Conservation (phyloP, 2,113 vertebrate species). For the Lepus europaeus region DNA sequence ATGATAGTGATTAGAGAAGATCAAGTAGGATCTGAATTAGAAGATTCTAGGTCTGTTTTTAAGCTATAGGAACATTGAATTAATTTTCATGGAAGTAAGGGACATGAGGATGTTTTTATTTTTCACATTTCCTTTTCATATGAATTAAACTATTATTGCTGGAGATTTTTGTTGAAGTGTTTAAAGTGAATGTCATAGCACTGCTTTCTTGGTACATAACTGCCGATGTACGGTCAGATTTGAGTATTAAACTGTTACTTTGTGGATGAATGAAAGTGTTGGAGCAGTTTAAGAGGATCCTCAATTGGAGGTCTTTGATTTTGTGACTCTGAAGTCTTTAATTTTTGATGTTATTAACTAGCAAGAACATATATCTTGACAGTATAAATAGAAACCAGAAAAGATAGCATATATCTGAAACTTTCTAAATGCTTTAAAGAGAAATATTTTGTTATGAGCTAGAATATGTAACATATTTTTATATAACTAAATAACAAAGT, state of each 20-base stretch:
- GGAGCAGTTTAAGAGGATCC: not conserved
- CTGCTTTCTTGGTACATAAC: not conserved
- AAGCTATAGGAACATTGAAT: not conserved
- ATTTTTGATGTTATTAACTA: not conserved
- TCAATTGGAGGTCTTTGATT: not conserved
- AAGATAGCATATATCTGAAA: not conserved
- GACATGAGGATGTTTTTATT: not conserved
- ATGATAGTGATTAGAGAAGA: not conserved
- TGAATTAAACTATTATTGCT: not conserved
- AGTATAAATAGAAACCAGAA: not conserved
- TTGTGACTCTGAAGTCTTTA: not conserved
- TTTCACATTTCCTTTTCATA: constrained; percentile 28
- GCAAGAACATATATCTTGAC: not conserved
- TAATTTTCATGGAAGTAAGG: not conserved
- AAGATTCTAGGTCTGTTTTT: not conserved
- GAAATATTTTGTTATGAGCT: not conserved
- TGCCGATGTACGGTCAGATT: not conserved
- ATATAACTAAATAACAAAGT: not conserved
- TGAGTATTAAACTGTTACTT: not conserved
- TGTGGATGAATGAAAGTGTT: not conserved
- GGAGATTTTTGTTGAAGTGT: not conserved
- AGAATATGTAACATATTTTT: not conserved
- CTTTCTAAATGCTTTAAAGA: not conserved
- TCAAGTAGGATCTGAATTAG: not conserved
- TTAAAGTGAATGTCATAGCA: not conserved